These are phyloP conservation scores for Microctonus aethiopoides DNA, from an alignment of 2,888 invertebrate genomes.

Conservation along the genomic window DNA sequence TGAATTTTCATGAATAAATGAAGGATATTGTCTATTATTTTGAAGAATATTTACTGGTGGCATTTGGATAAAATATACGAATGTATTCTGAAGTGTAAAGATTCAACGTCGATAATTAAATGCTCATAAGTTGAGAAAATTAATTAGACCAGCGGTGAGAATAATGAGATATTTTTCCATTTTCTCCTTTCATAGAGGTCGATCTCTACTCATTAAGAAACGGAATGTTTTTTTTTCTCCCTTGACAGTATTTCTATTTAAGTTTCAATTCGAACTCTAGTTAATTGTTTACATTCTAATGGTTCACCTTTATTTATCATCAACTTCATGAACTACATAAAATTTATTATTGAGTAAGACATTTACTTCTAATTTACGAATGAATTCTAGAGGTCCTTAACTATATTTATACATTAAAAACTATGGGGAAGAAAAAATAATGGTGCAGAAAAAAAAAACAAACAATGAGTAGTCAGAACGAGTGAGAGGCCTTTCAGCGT, in stretches of 20 bases:
- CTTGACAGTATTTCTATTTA: background rate
- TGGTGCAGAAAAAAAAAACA: background rate
- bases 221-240: background rate
- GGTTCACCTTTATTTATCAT: background rate
- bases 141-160: conserved; percentile 21
- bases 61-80: no score
- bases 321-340: no score
- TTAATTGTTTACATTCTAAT: background rate
- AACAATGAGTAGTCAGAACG: background rate
- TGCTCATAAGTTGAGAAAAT: conserved; percentile 26
- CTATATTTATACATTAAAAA: background rate
- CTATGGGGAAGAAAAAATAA: background rate
- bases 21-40: no score
- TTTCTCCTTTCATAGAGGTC: background rate
- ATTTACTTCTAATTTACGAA: background rate
- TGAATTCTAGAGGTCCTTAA: background rate
- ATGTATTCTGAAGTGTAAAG: no score
- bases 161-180: conserved; percentile 19
- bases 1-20: no score
- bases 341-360: background rate
- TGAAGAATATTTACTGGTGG: no score
- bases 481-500: background rate
- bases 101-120: conserved; percentile 31
- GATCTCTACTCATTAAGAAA: background rate
- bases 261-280: background rate